Evolutionary conservation across 1,140 invertebrate species (phyloP).

Genomic region (Venturia canescens): DNA sequence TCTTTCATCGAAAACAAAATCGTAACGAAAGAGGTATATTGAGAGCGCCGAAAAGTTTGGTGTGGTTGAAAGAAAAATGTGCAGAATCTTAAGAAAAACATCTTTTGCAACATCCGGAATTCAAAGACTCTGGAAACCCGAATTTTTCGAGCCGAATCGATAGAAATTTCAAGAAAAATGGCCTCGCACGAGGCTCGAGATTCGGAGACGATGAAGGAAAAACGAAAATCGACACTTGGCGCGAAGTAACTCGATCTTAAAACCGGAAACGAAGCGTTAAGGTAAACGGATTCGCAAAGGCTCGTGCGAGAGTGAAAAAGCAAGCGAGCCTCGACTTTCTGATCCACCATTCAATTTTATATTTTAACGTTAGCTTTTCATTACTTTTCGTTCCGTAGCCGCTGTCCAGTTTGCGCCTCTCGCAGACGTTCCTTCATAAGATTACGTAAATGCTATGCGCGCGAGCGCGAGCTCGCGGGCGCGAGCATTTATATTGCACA

Average conservation of each 20-base stretch:
- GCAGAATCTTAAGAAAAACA: no score
- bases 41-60: no score
- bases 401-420: constrained; percentile 18
- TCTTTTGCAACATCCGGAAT: no score
- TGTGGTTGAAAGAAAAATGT: no score
- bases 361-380: background rate
- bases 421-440: background rate
- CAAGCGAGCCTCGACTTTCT: constrained; percentile 14
- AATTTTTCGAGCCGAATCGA: no score
- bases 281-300: background rate
- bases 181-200: no score
- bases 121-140: no score
- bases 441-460: constrained; percentile 54
- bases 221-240: background rate
- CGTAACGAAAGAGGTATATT: no score
- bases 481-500: constrained; percentile 72
- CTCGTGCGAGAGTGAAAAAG: constrained; percentile 4
- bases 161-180: no score
- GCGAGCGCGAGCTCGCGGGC: constrained; percentile 14
- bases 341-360: background rate
- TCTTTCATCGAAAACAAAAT: no score
- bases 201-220: no score
- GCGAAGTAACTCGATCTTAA: background rate
- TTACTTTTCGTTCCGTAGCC: background rate
- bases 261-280: background rate